Percentiles rank a stretch among this genome's conserved stretches.
These are phyloP conservation scores for Vanacampus margaritifer DNA, from an alignment of 2,113 vertebrate species.

Conservation along the genomic window DNA sequence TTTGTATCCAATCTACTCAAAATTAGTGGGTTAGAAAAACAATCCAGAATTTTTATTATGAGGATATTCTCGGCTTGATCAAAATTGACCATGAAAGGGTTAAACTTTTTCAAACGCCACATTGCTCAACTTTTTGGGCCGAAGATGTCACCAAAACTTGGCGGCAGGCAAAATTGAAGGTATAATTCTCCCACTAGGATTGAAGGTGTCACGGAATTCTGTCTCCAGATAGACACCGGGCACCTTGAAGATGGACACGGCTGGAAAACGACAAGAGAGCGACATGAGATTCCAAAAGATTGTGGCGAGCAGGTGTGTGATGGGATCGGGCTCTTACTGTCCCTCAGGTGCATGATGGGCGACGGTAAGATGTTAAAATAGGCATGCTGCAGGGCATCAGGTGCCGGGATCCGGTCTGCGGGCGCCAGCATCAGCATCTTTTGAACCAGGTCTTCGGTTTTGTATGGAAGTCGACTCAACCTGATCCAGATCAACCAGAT, in stretches of 20 bases:
- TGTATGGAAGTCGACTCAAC: conserved; percentile 74
- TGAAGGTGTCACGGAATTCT: conserved; percentile 80
- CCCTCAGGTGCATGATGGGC: conserved; percentile 77
- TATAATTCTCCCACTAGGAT: conserved; percentile 61
- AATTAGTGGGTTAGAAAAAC: no score
- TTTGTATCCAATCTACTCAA: no score
- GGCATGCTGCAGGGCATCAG: conserved; percentile 71
- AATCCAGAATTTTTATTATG: background rate
- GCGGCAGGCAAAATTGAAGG: conserved; percentile 51
- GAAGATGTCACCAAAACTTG: conserved; percentile 77
- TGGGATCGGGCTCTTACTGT: conserved; percentile 65
- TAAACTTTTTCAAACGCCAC: no score
- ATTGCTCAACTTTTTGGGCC: background rate
- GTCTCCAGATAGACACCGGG: conserved; percentile 80
- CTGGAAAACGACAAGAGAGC: conserved; percentile 50
- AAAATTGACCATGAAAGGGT: background rate
- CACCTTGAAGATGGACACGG: conserved; percentile 82
- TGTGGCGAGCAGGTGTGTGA: background rate
- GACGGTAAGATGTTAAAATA: conserved; percentile 83
- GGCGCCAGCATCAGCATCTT: conserved; percentile 78
- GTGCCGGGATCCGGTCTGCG: conserved; percentile 70
- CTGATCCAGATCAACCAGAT: conserved; percentile 52
- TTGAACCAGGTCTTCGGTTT: conserved; percentile 80
- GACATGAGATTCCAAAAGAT: background rate
- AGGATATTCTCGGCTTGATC: background rate